Evolutionary conservation across 2,113 vertebrate species (phyloP), one percentile per base, ranked within the genome.

Genomic region (zebrafish (Danio rerio)): DNA sequence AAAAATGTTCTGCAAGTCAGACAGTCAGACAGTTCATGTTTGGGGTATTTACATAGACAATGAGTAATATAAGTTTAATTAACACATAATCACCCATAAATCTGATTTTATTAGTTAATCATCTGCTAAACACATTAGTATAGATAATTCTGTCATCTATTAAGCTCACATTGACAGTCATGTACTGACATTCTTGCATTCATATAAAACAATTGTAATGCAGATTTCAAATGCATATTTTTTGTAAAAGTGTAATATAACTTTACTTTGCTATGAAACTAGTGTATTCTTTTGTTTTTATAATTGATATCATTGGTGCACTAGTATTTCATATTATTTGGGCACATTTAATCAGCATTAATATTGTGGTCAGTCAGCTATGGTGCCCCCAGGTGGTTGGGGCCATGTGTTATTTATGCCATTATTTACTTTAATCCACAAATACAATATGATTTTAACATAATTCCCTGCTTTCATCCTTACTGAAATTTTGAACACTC

Each of bases 401-500:
- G n/a, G n/a, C n/a, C n/a, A 6, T 52, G 3, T 52, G 12, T 5
- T 7, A 52, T 78, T 31, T 50, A 52, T 63, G 5, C 7, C 3
- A 63, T 10, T 4, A 21, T 52, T 20, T 16, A 15, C 40, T 76
- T 76, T 59, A 20, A 31, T 61, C 6, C 12, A 5, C 11, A 55
- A 63, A 2, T 40, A 7, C 58, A 16, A 10, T 50, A n/a, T 63
- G 47, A 52, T 50, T 61, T 42, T 1, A 52, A 11, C 47, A 40
- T 50, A 52, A 63, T 63, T 63, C 16, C 47, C 56, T 52, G 59
- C n/a, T 18, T 21, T 20, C 43, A 78, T 70, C 20, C 62, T 58
- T 69, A 5, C 62, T 52, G 16, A 31, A 45, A 61, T 69, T 65
- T 50, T 1, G 59, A 80, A 6, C 20, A 15, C 75, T 40, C 16